Evolutionary conservation across 2,113 vertebrate genomes (phyloP).

Genomic region (Pseudorectes ferrugineus): DNA sequence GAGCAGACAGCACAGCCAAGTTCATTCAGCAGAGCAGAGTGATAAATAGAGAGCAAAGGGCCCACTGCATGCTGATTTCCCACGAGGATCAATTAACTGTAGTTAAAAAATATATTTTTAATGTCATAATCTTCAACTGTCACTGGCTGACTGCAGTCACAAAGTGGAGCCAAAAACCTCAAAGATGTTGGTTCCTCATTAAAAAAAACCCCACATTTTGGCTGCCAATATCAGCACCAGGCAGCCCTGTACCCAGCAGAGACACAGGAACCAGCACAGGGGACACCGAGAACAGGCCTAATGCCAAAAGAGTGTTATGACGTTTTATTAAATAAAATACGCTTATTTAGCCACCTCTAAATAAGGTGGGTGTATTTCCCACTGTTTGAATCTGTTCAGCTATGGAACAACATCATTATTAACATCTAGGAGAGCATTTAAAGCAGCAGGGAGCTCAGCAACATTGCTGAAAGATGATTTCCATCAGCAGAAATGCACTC

Average conservation of each 20-base stretch:
- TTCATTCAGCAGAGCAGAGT: background rate
- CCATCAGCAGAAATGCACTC: background rate
- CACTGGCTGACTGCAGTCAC: background rate
- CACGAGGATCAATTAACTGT: background rate
- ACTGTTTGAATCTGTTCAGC: background rate
- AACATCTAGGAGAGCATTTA: background rate
- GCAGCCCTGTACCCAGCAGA: background rate
- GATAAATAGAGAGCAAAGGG: background rate
- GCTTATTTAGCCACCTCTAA: background rate
- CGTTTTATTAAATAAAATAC: background rate
- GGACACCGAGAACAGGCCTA: background rate
- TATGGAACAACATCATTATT: background rate
- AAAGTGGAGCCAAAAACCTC: background rate
- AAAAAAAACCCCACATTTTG: background rate
- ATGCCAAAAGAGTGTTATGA: background rate
- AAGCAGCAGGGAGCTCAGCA: background rate
- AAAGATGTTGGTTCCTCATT: background rate
- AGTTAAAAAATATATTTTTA: background rate
- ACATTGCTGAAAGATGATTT: background rate
- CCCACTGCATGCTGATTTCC: background rate
- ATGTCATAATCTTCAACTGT: background rate
- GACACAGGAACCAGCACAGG: background rate
- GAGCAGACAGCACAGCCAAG: background rate
- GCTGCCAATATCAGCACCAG: fast-evolving
- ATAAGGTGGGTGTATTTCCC: background rate